These are phyloP conservation scores for Gallinago paraguaiae DNA, from an alignment of 2,113 vertebrate genomes.

Conservation along the genomic window DNA sequence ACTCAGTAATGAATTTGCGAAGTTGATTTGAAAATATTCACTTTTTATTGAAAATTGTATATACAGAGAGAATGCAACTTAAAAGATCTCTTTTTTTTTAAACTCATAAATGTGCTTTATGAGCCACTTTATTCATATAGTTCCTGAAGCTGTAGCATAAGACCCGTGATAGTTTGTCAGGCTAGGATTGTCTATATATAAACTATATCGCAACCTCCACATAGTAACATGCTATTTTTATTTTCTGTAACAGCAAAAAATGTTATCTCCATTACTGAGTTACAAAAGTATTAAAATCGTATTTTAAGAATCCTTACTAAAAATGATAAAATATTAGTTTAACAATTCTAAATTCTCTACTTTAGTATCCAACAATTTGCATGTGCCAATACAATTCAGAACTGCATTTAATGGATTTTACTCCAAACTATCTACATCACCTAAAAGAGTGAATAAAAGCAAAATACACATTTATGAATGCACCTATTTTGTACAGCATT, in stretches of 20 bases:
- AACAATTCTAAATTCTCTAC: not conserved
- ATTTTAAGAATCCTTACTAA: constrained; percentile 32
- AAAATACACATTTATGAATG: not conserved
- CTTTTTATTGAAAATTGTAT: not conserved
- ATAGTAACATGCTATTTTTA: constrained; percentile 71
- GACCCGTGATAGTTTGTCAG: constrained; percentile 41
- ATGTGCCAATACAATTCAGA: not conserved
- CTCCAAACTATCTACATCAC: not conserved
- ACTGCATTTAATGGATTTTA: not conserved
- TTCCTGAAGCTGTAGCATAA: constrained; percentile 29
- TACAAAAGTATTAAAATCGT: not conserved
- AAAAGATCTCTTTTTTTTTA: not conserved
- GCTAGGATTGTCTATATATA: constrained; percentile 70
- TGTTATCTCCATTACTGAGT: constrained; percentile 1
- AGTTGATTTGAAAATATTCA: not conserved
- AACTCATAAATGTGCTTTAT: not conserved
- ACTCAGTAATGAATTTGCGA: not conserved
- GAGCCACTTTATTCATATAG: not conserved
- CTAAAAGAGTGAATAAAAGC: not conserved
- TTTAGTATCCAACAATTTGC: not conserved
- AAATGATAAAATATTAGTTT: constrained; percentile 5
- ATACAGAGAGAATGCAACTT: not conserved
- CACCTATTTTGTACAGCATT: not conserved
- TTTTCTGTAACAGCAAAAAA: constrained; percentile 69
- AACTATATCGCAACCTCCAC: constrained; percentile 65